Conservation (phyloP, 2,797 vertebrate genomes). For the Huso huso region DNA sequence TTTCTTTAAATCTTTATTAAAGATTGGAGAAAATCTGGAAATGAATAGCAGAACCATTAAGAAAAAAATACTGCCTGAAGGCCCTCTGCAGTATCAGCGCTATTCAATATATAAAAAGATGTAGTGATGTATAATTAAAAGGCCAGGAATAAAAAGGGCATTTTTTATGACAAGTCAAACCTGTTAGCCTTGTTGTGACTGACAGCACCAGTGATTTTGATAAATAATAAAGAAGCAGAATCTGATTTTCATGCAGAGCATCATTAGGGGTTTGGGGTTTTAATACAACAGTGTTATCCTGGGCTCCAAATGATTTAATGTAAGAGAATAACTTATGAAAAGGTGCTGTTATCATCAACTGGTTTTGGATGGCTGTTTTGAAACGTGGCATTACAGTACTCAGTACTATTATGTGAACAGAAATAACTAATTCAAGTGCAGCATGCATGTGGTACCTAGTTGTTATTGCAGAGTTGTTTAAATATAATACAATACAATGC, state of each 20-base stretch:
- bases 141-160: slow-evolving; percentile 32
- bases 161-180: slow-evolving; percentile 29
- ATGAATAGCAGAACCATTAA: slow-evolving; percentile 23
- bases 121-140: slow-evolving; percentile 30
- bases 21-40: slow-evolving; percentile 14
- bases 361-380: too few relatives aligned
- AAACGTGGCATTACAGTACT: too few relatives aligned
- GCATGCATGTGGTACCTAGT: too few relatives aligned
- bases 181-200: slow-evolving; percentile 21
- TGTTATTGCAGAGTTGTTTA: too few relatives aligned
- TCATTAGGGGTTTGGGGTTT: slow-evolving; percentile 25
- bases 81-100: slow-evolving; percentile 30
- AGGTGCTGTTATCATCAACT: too few relatives aligned
- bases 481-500: too few relatives aligned
- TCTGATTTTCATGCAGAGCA: slow-evolving; percentile 31
- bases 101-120: slow-evolving; percentile 37
- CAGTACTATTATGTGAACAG: too few relatives aligned
- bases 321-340: too few relatives aligned
- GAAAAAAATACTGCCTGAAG: slow-evolving; percentile 23
- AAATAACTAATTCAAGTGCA: too few relatives aligned
- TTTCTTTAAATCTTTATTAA: slow-evolving; percentile 22
- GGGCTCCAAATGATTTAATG: neutral
- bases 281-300: slow-evolving; percentile 13
- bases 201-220: slow-evolving; percentile 35
- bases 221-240: slow-evolving; percentile 34